Base-by-base conservation (phyloP, 2,797 vertebrate genomes). In the Sebastes trivittatus region DNA sequence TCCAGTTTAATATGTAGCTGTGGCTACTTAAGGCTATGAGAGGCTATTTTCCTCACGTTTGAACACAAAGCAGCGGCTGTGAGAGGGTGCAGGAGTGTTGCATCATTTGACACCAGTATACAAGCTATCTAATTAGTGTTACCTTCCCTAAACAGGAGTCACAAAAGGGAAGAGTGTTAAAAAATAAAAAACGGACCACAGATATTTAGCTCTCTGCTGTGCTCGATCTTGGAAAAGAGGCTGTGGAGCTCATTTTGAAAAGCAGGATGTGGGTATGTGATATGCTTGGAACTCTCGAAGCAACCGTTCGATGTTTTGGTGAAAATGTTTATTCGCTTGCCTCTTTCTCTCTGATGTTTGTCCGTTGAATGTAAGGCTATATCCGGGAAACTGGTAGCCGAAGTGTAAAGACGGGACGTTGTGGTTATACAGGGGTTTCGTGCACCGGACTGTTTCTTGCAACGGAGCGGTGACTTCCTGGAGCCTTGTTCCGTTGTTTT, bases 21-120 rank as follows among this genome's bases (percentile, higher is more conserved):
- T 56, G 11, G 63, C 72, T 67, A 60, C 62, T 83, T 66, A 59
- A 32, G 29, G 49, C 58, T 25, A 68, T 46, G 63, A 82, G 65
- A 64, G 62, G 78, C 86, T 49, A 20, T 72, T 78, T 78, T 61
- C 6, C 38, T 54, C 32, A 20, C 14, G 20, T 55, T 76, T 5
- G 0, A 54, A 69, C 60, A 61, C 55, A 82, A 66, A 82, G 76
- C 65, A 56, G 32, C 70, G 20, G 65, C 67, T 80, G 77, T 14
- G 32, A 63, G 60, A 64, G 75, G 59, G 59, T 30, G 30, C 69
- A 30, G 30, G 49, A 75, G 58, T 7, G 72, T 75, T 82, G 56
- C 72, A 76, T 88, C 77, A 71, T 85, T 76, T 85, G 82, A 81
- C 56, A 74, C 52, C 66, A 77, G 71, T 82, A 80, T 87, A 80